phyloP scores from a whole-genome alignment of 1,140 invertebrate genomes.

The Drosophila novamexicana region DNA sequence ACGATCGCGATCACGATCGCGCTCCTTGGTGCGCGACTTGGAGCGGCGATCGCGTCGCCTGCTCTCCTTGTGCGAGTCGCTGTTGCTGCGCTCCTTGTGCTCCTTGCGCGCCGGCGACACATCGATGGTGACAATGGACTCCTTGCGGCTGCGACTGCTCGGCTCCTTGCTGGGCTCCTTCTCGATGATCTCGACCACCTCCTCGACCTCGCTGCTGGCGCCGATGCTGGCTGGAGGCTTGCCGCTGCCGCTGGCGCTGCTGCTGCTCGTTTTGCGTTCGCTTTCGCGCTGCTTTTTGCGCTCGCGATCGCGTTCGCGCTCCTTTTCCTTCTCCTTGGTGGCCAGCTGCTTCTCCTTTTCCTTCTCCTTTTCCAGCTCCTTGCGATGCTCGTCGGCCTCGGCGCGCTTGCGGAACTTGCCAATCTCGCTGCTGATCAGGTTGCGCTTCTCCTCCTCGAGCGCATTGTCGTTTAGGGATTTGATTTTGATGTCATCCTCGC shows the following conservation, averaged over 20 bases:
- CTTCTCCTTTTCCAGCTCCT: slow-evolving; percentile 86
- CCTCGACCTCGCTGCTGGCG: slow-evolving; percentile 31
- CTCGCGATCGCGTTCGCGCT: slow-evolving; percentile 83
- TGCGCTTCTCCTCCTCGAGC: slow-evolving; percentile 98
- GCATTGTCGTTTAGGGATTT: slow-evolving; percentile 91
- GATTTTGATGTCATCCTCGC: slow-evolving; percentile 85
- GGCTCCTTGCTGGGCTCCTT: slow-evolving; percentile 35
- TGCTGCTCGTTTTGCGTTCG: slow-evolving; percentile 47
- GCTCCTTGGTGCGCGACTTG: slow-evolving; percentile 84
- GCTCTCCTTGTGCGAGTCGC: slow-evolving; percentile 43
- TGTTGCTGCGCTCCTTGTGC: slow-evolving; percentile 71
- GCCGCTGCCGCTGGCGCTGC: slow-evolving; percentile 13
- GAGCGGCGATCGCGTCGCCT: slow-evolving; percentile 66
- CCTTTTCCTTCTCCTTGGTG: slow-evolving; percentile 83
- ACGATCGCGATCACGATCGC: slow-evolving; percentile 76
- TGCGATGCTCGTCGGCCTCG: slow-evolving; percentile 82
- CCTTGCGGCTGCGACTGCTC: slow-evolving; percentile 54
- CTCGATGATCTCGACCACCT: slow-evolving; percentile 47
- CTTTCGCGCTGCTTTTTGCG: slow-evolving; percentile 63
- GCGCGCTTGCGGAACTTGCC: slow-evolving; percentile 96
- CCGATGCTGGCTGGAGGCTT: not conserved
- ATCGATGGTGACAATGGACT: slow-evolving; percentile 44
- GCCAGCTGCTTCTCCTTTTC: slow-evolving; percentile 84
- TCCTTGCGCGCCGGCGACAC: slow-evolving; percentile 77
- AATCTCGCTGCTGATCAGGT: slow-evolving; percentile 97